Conservation (phyloP, 2,888 invertebrate species). For the Clepsis dumicolana region DNA sequence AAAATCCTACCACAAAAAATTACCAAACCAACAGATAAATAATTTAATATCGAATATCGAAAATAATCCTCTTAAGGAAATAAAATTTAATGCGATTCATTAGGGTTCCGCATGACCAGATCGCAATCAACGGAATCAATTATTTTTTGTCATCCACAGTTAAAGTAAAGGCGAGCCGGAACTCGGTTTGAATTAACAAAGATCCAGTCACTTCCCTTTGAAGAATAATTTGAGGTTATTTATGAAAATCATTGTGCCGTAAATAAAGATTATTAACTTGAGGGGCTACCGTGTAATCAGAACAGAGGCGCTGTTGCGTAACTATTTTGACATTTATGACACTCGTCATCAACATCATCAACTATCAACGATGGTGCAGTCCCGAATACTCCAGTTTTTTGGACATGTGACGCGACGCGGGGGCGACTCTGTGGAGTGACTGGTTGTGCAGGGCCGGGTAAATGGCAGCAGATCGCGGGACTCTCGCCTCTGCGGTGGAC, state of each 20-base stretch:
- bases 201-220: constrained; percentile 29
- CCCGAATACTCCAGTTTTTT: too few species aligned
- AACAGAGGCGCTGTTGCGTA: too few species aligned
- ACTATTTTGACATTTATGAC: too few species aligned
- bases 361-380: too few species aligned
- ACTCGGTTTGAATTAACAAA: constrained; percentile 19
- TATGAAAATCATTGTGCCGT: not conserved
- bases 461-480: too few species aligned
- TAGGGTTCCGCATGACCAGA: constrained; percentile 27
- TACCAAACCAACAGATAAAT: not conserved
- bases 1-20: not conserved
- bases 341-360: too few species aligned
- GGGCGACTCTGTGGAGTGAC: too few species aligned
- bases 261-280: too few species aligned
- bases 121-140: constrained; percentile 21
- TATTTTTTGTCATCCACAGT: constrained; percentile 32
- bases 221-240: not conserved
- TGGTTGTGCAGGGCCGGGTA: too few species aligned
- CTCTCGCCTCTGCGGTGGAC: too few species aligned
- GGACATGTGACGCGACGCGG: too few species aligned
- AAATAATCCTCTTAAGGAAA: constrained; percentile 1
- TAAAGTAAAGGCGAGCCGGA: constrained; percentile 2
- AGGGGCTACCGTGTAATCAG: too few species aligned
- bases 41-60: not conserved
- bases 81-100: constrained; percentile 30